Base-by-base conservation (phyloP, 2,888 invertebrate species). In the Lasioglossum villosulum region DNA sequence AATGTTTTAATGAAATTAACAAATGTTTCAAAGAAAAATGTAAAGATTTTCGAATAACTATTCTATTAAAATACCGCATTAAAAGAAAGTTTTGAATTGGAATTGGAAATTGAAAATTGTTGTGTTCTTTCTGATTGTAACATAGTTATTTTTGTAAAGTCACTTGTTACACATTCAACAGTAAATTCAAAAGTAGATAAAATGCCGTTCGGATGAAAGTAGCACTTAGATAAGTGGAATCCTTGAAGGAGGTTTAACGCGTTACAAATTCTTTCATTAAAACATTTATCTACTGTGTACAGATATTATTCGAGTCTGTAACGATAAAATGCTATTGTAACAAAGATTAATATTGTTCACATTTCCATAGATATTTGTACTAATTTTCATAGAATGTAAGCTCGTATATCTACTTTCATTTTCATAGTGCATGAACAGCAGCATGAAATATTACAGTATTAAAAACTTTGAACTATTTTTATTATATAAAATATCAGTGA, bases 1-100 rank as follows among this genome's bases (percentile, higher is more conserved):
- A 86, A 86, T 83, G 86, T 80, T 87, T 86, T 83, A 83, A 83
- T 81, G 81, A 86, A 83, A 81, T 70, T 70, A 70, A 39, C 12
- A n/a, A 70, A 70, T 39, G 14, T 70, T 39, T 70, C 39, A n/a
- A 70, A 70, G n/a, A n/a, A 37, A 37, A n/a, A 14, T 42, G 39
- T 48, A 39, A 48, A 66, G n/a, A 45, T 75, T 14, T 27, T 59
- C 10, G 19, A 39, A 3, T 4, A 42, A 45, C 37, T 5, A 10
- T 71, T 48, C 48, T 23, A 74, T 16, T 19, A 16, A n/a, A 34
- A 19, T 2, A 34, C 52, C 10, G 19, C 8, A 63, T 39, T 23
- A 1, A 10, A 30, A 48, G 45, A n/a, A 52, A 30, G n/a, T 3
- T 52, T n/a, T 16, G 0, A n/a, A 5, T 19, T 2, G 10, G 1